Evolutionary conservation across 2,113 vertebrate species (phyloP).

Genomic region (Semicossyphus pulcher): DNA sequence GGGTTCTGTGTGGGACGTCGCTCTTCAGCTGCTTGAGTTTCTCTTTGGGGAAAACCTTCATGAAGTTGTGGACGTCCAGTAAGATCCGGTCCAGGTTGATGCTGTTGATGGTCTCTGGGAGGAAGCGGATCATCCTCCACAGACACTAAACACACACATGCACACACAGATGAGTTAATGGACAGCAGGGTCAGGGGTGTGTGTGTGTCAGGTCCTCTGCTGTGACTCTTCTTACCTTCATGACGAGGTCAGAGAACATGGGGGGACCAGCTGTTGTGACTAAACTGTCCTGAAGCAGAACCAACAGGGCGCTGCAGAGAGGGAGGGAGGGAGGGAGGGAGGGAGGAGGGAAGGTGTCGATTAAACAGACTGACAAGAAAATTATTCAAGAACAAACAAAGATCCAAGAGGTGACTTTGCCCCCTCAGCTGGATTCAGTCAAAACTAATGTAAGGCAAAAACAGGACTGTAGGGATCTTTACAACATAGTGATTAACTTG

Average conservation of each 20-base stretch:
- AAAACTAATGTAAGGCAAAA: no score
- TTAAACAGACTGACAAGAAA: neutral
- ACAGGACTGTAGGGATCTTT: no score
- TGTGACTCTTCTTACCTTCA: slow-evolving; percentile 88
- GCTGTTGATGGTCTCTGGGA: slow-evolving; percentile 92
- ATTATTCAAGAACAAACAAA: no score
- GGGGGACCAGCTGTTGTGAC: slow-evolving; percentile 91
- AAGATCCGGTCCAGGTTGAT: slow-evolving; percentile 97
- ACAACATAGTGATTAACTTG: no score
- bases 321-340: no score
- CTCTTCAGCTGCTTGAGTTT: slow-evolving; percentile 96
- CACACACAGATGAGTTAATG: neutral
- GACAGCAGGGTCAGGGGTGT: neutral
- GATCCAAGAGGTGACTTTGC: no score
- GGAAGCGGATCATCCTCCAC: slow-evolving; percentile 97
- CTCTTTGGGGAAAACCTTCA: slow-evolving; percentile 98
- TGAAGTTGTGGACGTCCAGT: slow-evolving; percentile 96
- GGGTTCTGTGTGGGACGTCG: slow-evolving; percentile 93
- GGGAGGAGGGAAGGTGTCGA: neutral
- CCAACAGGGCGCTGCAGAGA: slow-evolving; percentile 89
- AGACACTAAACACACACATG: slow-evolving; percentile 87
- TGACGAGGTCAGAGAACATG: slow-evolving; percentile 95
- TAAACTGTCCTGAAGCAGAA: slow-evolving; percentile 96
- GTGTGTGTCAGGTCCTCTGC: neutral
- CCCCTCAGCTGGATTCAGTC: no score